Conservation (phyloP, 2,113 vertebrate species). For the Perccottus glenii region DNA sequence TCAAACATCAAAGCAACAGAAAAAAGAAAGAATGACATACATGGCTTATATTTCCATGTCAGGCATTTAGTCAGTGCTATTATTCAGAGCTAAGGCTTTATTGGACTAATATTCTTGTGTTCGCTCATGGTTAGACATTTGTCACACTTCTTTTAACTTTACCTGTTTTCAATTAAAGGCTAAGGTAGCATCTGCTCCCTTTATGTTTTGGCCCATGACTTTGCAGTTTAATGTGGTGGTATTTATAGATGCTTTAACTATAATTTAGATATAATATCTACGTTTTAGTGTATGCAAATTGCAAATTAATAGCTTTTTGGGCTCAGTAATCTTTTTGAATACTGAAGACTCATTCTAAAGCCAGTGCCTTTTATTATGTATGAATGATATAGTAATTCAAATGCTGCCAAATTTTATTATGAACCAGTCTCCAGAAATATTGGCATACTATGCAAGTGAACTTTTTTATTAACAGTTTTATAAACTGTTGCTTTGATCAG, state of each 20-base stretch:
- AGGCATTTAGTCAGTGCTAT: conserved; percentile 47
- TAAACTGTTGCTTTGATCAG: conserved; percentile 38
- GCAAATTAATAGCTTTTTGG: too few relatives aligned
- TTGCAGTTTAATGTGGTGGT: too few relatives aligned
- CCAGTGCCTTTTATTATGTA: too few relatives aligned
- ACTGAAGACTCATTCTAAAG: too few relatives aligned
- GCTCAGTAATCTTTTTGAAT: too few relatives aligned
- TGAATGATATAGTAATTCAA: background rate
- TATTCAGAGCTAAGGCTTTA: conserved; percentile 28
- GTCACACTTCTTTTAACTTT: background rate
- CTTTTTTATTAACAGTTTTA: conserved; percentile 26
- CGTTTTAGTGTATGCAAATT: too few relatives aligned
- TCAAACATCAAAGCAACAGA: conserved; percentile 58
- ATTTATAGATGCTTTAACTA: too few relatives aligned
- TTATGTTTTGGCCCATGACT: background rate
- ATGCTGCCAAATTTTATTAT: background rate
- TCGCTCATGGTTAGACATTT: conserved; percentile 1
- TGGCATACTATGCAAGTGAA: background rate
- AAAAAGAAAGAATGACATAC: conserved; percentile 27
- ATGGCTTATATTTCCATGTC: conserved; percentile 50
- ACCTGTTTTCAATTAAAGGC: too few relatives aligned
- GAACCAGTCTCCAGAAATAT: background rate
- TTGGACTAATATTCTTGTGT: conserved; percentile 31
- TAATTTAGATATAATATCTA: too few relatives aligned
- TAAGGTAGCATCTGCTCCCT: too few relatives aligned